Evolutionary conservation across 2,113 vertebrate species (phyloP), one percentile per base, ranked within the genome.

Genomic region (Nasalis larvatus): DNA sequence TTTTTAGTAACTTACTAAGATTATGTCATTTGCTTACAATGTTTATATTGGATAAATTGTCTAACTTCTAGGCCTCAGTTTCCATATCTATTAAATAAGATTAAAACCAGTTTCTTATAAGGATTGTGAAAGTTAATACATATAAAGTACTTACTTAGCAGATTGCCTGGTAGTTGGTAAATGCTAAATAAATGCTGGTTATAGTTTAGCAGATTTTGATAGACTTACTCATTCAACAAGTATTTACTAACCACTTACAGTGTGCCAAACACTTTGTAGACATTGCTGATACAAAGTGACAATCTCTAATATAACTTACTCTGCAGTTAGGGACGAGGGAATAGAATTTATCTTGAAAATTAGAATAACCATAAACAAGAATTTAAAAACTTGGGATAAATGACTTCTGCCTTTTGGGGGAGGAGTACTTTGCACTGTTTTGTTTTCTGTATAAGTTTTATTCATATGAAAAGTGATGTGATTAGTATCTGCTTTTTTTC

Each of bases 401-500:
- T 80, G 35, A 86, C 30, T 68, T 81, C 14, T 74, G 49, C 7
- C 30, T 69, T 56, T 84, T 56, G n/a, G 40, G 14, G 37, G 47
- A 74, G 32, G 73, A 93, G 45, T 95, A 52, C 30, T 14, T 68
- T 63, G 78, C 9, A 66, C 37, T 89, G 74, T 71, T 98, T 98
- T 97, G 96, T 97, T 98, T 98, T 97, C 73, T 96, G 92, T 97
- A 2, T 71, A 37, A 71, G 35, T 71, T 37, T 98, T 96, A 71
- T 98, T 1, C 97, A 91, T 98, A 95, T 98, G 94, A 98, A 98
- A 84, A 98, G 89, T 97, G 94, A 96, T 98, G 90, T 98, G 97
- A 98, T 98, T 98, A 96, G 89, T 97, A 96, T 98, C 96, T 99
- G 97, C 92, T 98, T 98, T 96, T 96, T 98, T 97, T 63, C 60